Evolutionary conservation across 2,888 invertebrate genomes (phyloP).

Genomic region (Gymnocheta viridis): DNA sequence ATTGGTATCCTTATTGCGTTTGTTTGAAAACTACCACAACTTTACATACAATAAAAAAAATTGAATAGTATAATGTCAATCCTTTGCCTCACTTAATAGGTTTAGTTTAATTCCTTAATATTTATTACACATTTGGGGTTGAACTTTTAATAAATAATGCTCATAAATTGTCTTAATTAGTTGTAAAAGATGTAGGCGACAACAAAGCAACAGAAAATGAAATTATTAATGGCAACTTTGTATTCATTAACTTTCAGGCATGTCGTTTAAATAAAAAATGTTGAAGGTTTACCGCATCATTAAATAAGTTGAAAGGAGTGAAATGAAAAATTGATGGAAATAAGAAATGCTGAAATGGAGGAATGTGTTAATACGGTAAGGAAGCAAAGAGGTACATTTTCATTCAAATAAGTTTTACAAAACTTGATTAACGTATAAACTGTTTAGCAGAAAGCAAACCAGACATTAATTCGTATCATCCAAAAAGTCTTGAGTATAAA

Average conservation of each 20-base stretch:
- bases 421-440: too few relatives aligned
- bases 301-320: background rate
- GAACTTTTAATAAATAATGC: conserved; percentile 25
- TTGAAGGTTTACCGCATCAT: conserved; percentile 8
- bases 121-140: background rate
- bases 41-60: background rate
- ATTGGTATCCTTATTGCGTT: too few relatives aligned
- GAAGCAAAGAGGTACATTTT: too few relatives aligned
- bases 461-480: too few relatives aligned
- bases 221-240: conserved; percentile 43
- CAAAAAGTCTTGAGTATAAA: too few relatives aligned
- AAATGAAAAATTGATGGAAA: background rate
- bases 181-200: conserved; percentile 7
- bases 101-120: background rate
- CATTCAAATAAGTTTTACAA: too few relatives aligned
- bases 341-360: background rate
- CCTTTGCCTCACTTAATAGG: background rate
- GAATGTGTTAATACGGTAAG: background rate
- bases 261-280: background rate
- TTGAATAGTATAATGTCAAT: background rate
- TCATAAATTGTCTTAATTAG: conserved; percentile 49
- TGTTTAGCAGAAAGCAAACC: too few relatives aligned
- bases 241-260: background rate
- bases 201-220: background rate
- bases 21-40: background rate